Evolutionary conservation across 2,888 invertebrate species (phyloP).

Genomic region (Brachypalpus laphriformis): DNA sequence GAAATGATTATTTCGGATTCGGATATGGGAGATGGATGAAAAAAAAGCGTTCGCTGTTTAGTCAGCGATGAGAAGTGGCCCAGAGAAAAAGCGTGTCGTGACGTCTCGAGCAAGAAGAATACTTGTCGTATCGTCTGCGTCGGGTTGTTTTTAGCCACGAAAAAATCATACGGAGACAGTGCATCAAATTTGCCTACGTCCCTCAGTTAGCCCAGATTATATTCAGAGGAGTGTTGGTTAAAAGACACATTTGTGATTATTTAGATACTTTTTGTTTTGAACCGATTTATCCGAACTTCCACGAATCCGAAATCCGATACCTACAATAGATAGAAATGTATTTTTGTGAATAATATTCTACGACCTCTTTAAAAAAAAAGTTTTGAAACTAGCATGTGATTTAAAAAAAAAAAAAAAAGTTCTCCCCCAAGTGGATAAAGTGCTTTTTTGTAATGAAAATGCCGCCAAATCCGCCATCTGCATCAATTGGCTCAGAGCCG

Average conservation of each 20-base stretch:
- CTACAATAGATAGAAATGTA: slow-evolving; percentile 1
- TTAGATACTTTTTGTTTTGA: neutral
- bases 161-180: slow-evolving; percentile 20
- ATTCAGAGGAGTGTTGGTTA: slow-evolving; percentile 12
- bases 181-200: slow-evolving; percentile 36
- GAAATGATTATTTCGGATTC: slow-evolving; percentile 70
- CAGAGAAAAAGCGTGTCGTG: slow-evolving; percentile 72
- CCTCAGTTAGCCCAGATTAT: slow-evolving; percentile 13
- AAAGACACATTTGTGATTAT: neutral
- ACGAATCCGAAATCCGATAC: slow-evolving; percentile 68
- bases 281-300: slow-evolving; percentile 50
- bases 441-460: slow-evolving; percentile 50
- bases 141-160: slow-evolving; percentile 70
- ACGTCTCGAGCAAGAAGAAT: slow-evolving; percentile 66
- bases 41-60: slow-evolving; percentile 58
- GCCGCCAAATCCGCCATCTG: slow-evolving; percentile 75
- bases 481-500: slow-evolving; percentile 64
- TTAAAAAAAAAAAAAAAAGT: neutral
- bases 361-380: neutral
- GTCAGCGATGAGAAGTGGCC: slow-evolving; percentile 70
- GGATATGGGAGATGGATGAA: slow-evolving; percentile 63
- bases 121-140: slow-evolving; percentile 48
- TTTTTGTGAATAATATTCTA: slow-evolving; percentile 8
- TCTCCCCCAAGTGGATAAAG: slow-evolving; percentile 6
- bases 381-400: slow-evolving; percentile 23